phyloP scores from a whole-genome alignment of 2,888 invertebrate genomes.

The Microplitis manilae region DNA sequence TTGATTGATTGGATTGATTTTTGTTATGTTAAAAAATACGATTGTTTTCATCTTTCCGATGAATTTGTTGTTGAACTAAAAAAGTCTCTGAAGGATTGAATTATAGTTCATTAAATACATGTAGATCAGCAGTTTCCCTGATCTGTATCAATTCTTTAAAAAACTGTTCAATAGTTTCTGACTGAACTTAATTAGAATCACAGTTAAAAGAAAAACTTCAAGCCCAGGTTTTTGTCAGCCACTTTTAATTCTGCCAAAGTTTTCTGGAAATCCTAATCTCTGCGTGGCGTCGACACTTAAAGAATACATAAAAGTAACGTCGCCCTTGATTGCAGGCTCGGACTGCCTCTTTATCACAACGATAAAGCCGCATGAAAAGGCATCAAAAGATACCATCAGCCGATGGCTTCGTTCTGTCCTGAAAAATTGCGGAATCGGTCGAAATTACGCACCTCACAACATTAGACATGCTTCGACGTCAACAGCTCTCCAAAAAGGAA shows the following conservation, averaged over 20 bases:
- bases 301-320: slow-evolving; percentile 14
- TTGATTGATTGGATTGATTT: too few species aligned
- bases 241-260: slow-evolving; percentile 35
- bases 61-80: too few species aligned
- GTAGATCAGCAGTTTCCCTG: slow-evolving; percentile 40
- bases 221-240: slow-evolving; percentile 38
- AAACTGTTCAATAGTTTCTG: slow-evolving; percentile 11
- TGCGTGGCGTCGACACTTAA: slow-evolving; percentile 22
- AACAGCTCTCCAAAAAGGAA: slow-evolving; percentile 28
- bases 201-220: slow-evolving; percentile 37
- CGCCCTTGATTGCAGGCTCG: background rate
- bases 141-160: slow-evolving; percentile 23
- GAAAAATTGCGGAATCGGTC: slow-evolving; percentile 18
- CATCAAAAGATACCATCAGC: slow-evolving; percentile 35
- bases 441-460: slow-evolving; percentile 35
- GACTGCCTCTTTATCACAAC: slow-evolving; percentile 25
- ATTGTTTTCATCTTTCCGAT: too few species aligned
- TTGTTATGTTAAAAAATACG: too few species aligned
- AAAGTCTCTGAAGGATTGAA: too few species aligned
- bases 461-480: slow-evolving; percentile 40
- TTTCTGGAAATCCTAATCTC: slow-evolving; percentile 18
- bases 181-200: slow-evolving; percentile 38
- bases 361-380: slow-evolving; percentile 19
- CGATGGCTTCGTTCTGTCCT: slow-evolving; percentile 37
- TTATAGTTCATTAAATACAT: slow-evolving; percentile 28